Evolutionary conservation across 2,113 vertebrate genomes (phyloP).

Genomic region (Opisthocomus hoazin): DNA sequence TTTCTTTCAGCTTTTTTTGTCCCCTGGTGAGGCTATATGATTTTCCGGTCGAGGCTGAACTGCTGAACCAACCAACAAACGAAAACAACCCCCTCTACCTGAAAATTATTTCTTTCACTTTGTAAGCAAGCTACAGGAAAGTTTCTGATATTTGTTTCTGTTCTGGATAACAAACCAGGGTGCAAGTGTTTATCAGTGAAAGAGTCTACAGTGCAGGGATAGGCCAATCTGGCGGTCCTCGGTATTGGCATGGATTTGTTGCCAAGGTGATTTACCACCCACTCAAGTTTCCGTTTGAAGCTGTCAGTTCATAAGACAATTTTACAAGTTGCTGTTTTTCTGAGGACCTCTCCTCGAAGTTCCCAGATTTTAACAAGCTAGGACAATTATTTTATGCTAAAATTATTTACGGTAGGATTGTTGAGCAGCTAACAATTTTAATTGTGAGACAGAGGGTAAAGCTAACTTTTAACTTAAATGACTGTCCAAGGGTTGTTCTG

Average conservation of each 20-base stretch:
- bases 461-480: background rate
- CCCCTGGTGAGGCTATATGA: background rate
- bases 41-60: background rate
- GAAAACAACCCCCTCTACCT: background rate
- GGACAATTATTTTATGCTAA: background rate
- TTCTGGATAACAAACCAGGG: background rate
- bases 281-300: background rate
- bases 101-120: background rate
- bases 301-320: background rate
- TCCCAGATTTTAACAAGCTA: background rate
- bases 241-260: constrained; percentile 22
- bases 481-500: background rate
- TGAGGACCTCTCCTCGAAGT: background rate
- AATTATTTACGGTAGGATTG: background rate
- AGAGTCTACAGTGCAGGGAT: background rate
- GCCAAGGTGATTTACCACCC: constrained; percentile 20
- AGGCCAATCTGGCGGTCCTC: background rate
- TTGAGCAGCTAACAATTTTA: background rate
- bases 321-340: background rate
- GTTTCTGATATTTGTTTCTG: background rate
- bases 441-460: background rate
- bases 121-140: background rate
- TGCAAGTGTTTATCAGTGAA: background rate
- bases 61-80: background rate
- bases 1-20: background rate